Conservation (phyloP, 2,797 vertebrate species). For the Lepilemur septentrionalis region DNA sequence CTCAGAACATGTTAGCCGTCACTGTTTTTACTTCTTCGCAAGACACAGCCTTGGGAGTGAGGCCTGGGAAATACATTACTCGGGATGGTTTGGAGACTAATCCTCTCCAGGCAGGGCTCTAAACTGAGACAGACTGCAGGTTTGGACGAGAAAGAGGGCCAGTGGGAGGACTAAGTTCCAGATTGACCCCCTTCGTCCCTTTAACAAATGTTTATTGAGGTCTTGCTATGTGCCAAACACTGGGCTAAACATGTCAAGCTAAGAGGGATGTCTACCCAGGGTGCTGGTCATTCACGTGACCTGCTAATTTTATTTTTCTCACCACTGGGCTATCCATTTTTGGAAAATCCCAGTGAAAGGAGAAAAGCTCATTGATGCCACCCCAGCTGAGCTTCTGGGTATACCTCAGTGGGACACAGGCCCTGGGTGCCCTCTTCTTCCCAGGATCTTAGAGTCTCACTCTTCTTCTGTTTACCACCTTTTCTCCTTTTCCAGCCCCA, state of each 20-base stretch:
- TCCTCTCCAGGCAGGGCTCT: background rate
- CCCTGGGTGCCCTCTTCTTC: background rate
- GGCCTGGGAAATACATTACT: background rate
- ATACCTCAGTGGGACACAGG: background rate
- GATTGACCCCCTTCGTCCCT: background rate
- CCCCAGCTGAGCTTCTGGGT: background rate
- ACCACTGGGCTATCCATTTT: background rate
- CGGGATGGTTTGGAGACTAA: background rate
- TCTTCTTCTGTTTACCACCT: background rate
- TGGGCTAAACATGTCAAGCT: background rate
- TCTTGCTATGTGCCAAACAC: background rate
- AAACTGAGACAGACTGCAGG: background rate
- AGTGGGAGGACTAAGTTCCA: background rate
- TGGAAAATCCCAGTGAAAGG: background rate
- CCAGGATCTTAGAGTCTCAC: background rate
- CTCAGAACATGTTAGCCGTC: background rate
- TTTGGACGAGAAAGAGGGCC: background rate
- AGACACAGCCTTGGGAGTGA: background rate
- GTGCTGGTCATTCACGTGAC: background rate
- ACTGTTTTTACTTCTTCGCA: background rate
- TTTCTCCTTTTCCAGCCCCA: background rate
- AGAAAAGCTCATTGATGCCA: background rate
- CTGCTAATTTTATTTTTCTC: background rate
- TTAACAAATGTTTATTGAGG: background rate
- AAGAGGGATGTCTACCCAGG: background rate